A percentile compares a stretch with the other conserved stretches of the same genome.
These are phyloP conservation scores for Charanyca ferruginea DNA, from an alignment of 2,888 invertebrate genomes.

Conservation along the genomic window DNA sequence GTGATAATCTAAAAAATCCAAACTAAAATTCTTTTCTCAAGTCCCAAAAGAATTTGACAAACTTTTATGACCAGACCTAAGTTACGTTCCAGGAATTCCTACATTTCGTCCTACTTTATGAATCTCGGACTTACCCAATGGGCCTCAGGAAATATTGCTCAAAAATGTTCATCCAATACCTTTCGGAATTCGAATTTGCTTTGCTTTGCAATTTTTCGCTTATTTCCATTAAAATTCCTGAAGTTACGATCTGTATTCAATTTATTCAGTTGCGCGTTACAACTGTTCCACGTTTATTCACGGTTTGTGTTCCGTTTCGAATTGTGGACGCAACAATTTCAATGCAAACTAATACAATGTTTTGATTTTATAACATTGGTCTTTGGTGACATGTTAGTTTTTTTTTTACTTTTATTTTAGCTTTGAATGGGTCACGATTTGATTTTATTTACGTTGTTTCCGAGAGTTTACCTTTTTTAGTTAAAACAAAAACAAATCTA, in stretches of 20 bases:
- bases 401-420: constrained; percentile 15
- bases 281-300: constrained; percentile 71
- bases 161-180: constrained; percentile 72
- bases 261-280: constrained; percentile 74
- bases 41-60: constrained; percentile 54
- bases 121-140: constrained; percentile 47
- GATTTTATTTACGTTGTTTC: constrained; percentile 13
- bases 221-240: constrained; percentile 80
- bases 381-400: not conserved
- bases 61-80: constrained; percentile 55
- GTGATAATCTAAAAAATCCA: constrained; percentile 32
- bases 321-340: constrained; percentile 67
- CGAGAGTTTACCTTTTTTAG: not conserved
- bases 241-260: constrained; percentile 77
- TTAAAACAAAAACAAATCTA: no score
- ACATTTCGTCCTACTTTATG: constrained; percentile 58
- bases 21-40: constrained; percentile 30
- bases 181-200: constrained; percentile 75
- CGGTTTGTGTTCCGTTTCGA: constrained; percentile 60
- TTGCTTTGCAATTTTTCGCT: constrained; percentile 74
- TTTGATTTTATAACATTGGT: constrained; percentile 59
- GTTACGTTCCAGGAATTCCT: constrained; percentile 53
- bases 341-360: constrained; percentile 68
- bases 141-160: constrained; percentile 68
- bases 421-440: constrained; percentile 7